phyloP scores from a whole-genome alignment of 2,113 vertebrate genomes.

The Pelmatolapia mariae region DNA sequence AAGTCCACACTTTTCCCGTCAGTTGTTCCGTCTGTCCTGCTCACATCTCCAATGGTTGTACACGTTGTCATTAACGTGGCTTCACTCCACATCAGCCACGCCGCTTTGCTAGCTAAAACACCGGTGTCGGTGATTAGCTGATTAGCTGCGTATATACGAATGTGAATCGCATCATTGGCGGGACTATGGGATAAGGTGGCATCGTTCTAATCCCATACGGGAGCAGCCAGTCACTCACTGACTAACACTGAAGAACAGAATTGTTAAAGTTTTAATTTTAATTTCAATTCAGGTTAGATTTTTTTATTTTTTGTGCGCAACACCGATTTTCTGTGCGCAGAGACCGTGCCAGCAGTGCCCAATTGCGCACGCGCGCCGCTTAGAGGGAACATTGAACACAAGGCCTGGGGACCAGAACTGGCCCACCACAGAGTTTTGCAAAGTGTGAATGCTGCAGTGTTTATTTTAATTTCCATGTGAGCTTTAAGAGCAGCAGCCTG shows the following conservation, averaged over 20 bases:
- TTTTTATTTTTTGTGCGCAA: background rate
- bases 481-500: background rate
- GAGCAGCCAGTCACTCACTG: background rate
- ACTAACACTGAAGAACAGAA: background rate
- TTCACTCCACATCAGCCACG: background rate
- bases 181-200: background rate
- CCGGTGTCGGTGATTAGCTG: background rate
- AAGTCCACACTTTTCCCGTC: rapidly evolving
- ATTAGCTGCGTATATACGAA: background rate
- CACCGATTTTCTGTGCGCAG: background rate
- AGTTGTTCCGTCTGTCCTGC: background rate
- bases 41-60: background rate
- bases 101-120: background rate
- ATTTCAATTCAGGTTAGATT: background rate
- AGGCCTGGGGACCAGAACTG: background rate
- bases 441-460: background rate
- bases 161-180: background rate
- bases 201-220: background rate
- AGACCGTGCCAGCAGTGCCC: background rate
- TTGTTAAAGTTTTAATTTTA: background rate
- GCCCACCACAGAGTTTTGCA: background rate
- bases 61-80: background rate
- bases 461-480: background rate
- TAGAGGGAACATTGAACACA: background rate
- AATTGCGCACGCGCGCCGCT: background rate